These are phyloP conservation scores for Onchidella celtica DNA, from an alignment of 2,888 invertebrate genomes.

Conservation along the genomic window DNA sequence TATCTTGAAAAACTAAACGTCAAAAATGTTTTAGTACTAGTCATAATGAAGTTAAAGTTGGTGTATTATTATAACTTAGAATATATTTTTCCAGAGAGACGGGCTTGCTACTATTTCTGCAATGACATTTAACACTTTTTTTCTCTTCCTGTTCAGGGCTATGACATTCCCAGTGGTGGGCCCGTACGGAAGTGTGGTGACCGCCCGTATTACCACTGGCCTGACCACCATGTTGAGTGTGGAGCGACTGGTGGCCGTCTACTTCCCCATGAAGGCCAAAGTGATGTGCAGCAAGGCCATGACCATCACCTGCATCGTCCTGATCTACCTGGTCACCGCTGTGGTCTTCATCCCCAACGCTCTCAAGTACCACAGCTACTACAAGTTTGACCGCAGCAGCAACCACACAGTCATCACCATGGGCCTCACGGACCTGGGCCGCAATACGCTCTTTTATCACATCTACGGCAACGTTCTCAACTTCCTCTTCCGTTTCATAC, in stretches of 20 bases:
- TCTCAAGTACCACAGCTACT: slow-evolving; percentile 63
- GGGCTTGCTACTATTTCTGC: no score
- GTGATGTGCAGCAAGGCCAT: slow-evolving; percentile 63
- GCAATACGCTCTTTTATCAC: slow-evolving; percentile 62
- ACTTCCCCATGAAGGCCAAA: slow-evolving; percentile 71
- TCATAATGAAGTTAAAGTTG: no score
- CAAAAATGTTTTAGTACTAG: no score
- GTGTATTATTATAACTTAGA: no score
- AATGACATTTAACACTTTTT: no score
- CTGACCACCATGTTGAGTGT: slow-evolving; percentile 67
- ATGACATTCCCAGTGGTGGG: slow-evolving; percentile 67
- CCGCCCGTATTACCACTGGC: slow-evolving; percentile 69
- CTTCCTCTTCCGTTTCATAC: slow-evolving; percentile 67
- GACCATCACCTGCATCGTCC: slow-evolving; percentile 61
- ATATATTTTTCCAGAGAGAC: no score
- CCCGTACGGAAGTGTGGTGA: slow-evolving; percentile 69
- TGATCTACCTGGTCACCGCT: slow-evolving; percentile 65
- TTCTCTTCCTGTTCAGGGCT: slow-evolving; percentile 44
- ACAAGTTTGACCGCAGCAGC: slow-evolving; percentile 38
- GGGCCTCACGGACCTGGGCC: slow-evolving; percentile 61
- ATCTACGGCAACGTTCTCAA: slow-evolving; percentile 68
- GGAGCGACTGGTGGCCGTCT: slow-evolving; percentile 73
- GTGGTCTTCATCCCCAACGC: slow-evolving; percentile 68
- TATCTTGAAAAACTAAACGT: no score
- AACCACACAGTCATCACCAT: slow-evolving; percentile 58